phyloP scores from a whole-genome alignment of 2,888 invertebrate genomes.

The Lasioglossum malachurum region DNA sequence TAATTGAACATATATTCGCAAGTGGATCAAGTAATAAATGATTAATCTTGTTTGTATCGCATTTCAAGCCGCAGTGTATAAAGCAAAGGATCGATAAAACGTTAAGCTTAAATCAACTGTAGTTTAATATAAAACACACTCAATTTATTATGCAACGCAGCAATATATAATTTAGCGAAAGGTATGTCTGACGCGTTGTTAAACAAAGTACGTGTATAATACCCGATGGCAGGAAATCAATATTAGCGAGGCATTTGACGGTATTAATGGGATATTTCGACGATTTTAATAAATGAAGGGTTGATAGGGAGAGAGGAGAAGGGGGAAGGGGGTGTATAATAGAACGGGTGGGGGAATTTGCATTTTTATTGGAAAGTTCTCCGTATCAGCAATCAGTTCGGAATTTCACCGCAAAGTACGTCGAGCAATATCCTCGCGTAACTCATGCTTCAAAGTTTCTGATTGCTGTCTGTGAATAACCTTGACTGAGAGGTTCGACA shows the following conservation, averaged over 20 bases:
- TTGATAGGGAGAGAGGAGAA: background rate
- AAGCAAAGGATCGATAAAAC: background rate
- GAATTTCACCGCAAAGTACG: conserved; percentile 28
- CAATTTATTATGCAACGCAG: background rate
- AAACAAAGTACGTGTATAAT: background rate
- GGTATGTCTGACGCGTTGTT: background rate
- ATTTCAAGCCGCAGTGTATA: background rate
- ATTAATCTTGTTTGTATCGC: background rate
- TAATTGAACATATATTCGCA: background rate
- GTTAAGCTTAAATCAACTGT: background rate
- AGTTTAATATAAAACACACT: background rate
- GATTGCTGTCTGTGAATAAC: conserved; percentile 54
- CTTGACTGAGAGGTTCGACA: conserved; percentile 39
- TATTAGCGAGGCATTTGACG: background rate
- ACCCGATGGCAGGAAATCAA: background rate
- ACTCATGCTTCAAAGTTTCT: conserved; percentile 41
- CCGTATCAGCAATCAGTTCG: conserved; percentile 41
- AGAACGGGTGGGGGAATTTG: conserved; percentile 31
- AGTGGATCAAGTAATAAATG: background rate
- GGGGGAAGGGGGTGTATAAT: background rate
- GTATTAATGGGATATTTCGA: conserved; percentile 12
- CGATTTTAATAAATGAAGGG: background rate
- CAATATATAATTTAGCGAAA: background rate
- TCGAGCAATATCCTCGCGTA: conserved; percentile 41
- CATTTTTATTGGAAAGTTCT: conserved; percentile 53